Evolutionary conservation across 2,797 vertebrate genomes (phyloP).

Genomic region (Poeciliopsis infans): DNA sequence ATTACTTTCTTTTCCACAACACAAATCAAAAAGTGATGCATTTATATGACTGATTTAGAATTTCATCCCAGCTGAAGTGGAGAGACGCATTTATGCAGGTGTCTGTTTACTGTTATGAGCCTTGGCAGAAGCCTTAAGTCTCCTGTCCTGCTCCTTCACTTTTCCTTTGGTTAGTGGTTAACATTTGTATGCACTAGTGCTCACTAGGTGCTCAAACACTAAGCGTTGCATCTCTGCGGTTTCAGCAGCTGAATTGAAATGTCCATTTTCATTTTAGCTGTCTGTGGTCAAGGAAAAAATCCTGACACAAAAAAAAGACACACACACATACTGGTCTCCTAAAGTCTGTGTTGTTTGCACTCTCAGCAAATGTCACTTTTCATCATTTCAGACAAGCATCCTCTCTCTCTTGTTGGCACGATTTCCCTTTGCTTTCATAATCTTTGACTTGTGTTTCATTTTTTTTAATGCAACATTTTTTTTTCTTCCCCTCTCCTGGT

Average conservation of each 20-base stretch:
- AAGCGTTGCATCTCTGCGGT: conserved; percentile 19
- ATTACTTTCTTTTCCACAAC: neutral
- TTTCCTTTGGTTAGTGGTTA: conserved; percentile 21
- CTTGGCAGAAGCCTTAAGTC: conserved; percentile 45
- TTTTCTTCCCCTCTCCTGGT: neutral
- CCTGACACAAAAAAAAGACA: conserved; percentile 22
- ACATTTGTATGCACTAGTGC: conserved; percentile 56
- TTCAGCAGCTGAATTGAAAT: conserved; percentile 48
- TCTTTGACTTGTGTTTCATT: conserved; percentile 24
- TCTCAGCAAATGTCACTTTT: conserved; percentile 53
- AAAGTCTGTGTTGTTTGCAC: conserved; percentile 39
- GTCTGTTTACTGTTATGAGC: conserved; percentile 25
- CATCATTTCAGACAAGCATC: conserved; percentile 53
- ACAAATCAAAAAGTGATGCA: neutral
- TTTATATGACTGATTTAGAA: conserved; percentile 1
- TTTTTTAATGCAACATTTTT: neutral
- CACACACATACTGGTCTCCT: conserved; percentile 36
- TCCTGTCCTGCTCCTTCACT: conserved; percentile 33
- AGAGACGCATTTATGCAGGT: neutral
- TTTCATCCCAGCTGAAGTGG: conserved; percentile 7
- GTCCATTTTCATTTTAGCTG: conserved; percentile 55
- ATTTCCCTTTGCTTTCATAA: conserved; percentile 4
- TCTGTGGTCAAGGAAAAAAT: conserved; percentile 33
- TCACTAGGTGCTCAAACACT: conserved; percentile 37
- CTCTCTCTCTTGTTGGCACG: conserved; percentile 12